Evolutionary conservation across 1,140 invertebrate genomes (phyloP).

Genomic region (Eciton burchellii): DNA sequence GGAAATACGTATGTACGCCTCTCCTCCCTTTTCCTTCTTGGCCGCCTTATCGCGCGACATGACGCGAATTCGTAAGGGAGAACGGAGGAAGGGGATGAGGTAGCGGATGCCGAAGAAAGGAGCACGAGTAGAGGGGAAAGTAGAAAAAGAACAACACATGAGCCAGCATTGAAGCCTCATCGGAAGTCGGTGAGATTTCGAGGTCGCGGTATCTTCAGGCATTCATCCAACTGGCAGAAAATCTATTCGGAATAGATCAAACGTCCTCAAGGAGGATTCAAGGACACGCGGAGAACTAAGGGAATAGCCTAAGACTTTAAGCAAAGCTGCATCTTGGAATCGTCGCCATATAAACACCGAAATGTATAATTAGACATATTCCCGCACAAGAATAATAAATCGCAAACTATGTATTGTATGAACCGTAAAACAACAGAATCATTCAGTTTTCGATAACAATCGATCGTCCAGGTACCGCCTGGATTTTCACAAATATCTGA

Average conservation of each 20-base stretch:
- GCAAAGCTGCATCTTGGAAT: not conserved
- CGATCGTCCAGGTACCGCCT: too few relatives aligned
- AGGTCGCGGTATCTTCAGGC: not conserved
- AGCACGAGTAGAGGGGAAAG: slow-evolving; percentile 7
- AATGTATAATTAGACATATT: not conserved
- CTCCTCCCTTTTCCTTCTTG: slow-evolving; percentile 35
- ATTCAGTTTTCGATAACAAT: too few relatives aligned
- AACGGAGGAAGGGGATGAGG: slow-evolving; percentile 47
- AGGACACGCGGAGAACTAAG: not conserved
- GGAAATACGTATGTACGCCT: not conserved
- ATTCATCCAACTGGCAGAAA: not conserved
- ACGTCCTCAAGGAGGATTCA: not conserved
- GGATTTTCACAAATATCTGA: too few relatives aligned
- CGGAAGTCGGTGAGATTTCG: slow-evolving; percentile 37
- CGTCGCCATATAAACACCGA: not conserved
- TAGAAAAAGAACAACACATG: slow-evolving; percentile 13
- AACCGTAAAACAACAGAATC: too few relatives aligned
- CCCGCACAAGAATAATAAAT: too few relatives aligned
- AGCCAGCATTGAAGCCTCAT: slow-evolving; percentile 35
- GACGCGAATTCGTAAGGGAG: slow-evolving; percentile 62
- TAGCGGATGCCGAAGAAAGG: slow-evolving; percentile 32
- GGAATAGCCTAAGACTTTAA: not conserved
- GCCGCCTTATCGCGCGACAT: slow-evolving; percentile 11
- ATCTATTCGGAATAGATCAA: not conserved
- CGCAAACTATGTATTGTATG: too few relatives aligned